Evolutionary conservation across 2,888 invertebrate genomes (phyloP).

Genomic region (Oxystoma pomonae): DNA sequence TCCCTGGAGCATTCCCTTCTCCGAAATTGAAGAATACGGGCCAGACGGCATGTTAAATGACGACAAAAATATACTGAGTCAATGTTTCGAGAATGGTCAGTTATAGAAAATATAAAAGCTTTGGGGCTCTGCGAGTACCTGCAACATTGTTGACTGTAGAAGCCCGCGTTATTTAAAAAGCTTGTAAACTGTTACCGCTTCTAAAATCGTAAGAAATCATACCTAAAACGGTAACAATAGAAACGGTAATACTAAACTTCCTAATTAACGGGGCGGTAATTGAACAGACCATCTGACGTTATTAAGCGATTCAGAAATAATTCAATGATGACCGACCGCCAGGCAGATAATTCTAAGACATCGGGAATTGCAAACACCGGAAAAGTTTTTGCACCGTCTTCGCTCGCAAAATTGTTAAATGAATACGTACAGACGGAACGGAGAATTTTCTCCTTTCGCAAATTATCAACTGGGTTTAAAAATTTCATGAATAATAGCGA

Average conservation of each 20-base stretch:
- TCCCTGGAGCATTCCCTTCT: too few relatives aligned
- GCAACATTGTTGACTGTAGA: too few relatives aligned
- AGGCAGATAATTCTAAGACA: background rate
- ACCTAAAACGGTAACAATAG: background rate
- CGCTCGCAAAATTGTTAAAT: background rate
- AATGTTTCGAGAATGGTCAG: too few relatives aligned
- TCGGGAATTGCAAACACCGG: background rate
- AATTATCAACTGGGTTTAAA: constrained; percentile 22
- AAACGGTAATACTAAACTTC: background rate
- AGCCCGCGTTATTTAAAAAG: too few relatives aligned
- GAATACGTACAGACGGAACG: background rate
- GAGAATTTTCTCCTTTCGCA: constrained; percentile 22
- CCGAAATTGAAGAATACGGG: too few relatives aligned
- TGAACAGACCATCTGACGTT: background rate
- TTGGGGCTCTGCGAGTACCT: too few relatives aligned
- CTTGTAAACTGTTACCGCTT: too few relatives aligned
- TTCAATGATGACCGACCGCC: background rate
- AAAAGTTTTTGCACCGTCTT: background rate
- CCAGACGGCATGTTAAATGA: too few relatives aligned
- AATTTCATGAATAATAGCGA: constrained; percentile 21
- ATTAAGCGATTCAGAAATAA: background rate
- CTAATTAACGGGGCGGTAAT: background rate
- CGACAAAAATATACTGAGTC: too few relatives aligned
- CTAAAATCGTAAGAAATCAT: too few relatives aligned
- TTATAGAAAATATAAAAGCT: too few relatives aligned